phyloP scores from a whole-genome alignment of 2,888 invertebrate genomes.

The Idaea dimidiata region DNA sequence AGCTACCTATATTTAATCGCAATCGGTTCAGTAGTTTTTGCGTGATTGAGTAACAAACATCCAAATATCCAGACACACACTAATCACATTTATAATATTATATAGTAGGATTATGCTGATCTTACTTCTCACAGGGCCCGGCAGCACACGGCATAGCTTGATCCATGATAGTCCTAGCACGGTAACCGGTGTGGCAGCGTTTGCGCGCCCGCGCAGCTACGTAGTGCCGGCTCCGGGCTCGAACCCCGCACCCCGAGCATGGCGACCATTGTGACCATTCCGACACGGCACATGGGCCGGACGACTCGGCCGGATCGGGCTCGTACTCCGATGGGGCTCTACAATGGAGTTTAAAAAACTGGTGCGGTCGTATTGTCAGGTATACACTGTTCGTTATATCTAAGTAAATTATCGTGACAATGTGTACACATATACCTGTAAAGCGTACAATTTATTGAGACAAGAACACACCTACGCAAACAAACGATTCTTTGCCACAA shows the following conservation, averaged over 20 bases:
- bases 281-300: constrained; percentile 84
- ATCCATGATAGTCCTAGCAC: constrained; percentile 60
- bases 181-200: constrained; percentile 78
- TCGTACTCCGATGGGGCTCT: constrained; percentile 72
- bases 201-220: constrained; percentile 82
- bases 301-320: constrained; percentile 63
- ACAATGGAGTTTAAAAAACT: neutral
- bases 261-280: constrained; percentile 90
- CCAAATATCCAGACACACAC: too few species aligned
- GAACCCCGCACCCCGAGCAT: constrained; percentile 86
- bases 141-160: constrained; percentile 71
- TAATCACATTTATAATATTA: too few species aligned
- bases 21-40: too few species aligned
- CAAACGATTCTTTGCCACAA: too few species aligned
- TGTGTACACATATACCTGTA: too few species aligned
- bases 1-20: too few species aligned
- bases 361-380: too few species aligned
- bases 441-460: too few species aligned
- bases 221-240: constrained; percentile 86
- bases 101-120: constrained; percentile 17
- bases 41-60: too few species aligned
- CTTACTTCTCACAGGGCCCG: constrained; percentile 64
- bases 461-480: too few species aligned
- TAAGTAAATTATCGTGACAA: too few species aligned
- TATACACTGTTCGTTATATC: too few species aligned